phyloP scores from a whole-genome alignment of 2,888 invertebrate genomes.

The Latrodectus elegans region DNA sequence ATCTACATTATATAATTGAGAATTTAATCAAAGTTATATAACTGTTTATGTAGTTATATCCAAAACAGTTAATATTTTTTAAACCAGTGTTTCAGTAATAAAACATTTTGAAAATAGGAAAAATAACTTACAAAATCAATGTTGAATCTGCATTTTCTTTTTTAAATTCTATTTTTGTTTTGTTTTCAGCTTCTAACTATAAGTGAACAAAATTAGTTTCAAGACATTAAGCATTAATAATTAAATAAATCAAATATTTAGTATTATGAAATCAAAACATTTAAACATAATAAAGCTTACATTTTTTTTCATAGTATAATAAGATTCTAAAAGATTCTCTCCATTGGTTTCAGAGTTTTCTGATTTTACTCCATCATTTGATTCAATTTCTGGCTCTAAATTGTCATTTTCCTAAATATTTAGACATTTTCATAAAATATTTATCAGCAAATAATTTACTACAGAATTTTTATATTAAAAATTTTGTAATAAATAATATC shows the following conservation, averaged over 20 bases:
- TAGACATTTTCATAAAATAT: too few relatives aligned
- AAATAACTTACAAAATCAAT: conserved; percentile 9
- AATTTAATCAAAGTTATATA: too few relatives aligned
- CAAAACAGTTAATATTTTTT: too few relatives aligned
- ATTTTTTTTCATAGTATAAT: conserved; percentile 70
- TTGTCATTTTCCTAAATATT: conserved; percentile 50
- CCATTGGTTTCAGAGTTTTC: conserved; percentile 74
- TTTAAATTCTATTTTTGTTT: too few relatives aligned
- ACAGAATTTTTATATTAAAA: too few relatives aligned
- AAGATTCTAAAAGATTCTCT: conserved; percentile 73
- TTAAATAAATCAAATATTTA: neutral
- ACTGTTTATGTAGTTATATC: too few relatives aligned
- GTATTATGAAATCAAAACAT: neutral
- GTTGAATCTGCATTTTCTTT: neutral
- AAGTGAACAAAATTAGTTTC: too few relatives aligned
- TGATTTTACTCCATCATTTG: conserved; percentile 75
- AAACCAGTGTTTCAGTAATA: neutral
- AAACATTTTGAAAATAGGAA: neutral
- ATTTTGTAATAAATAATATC: neutral
- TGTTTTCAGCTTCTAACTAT: too few relatives aligned
- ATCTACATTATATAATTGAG: too few relatives aligned
- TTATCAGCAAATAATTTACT: too few relatives aligned
- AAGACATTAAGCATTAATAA: too few relatives aligned
- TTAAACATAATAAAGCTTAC: neutral
- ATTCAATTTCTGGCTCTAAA: conserved; percentile 77